Percentiles rank a stretch among this genome's conserved stretches.
Conservation (phyloP, 2,113 vertebrate species). For the Corythornis cristatus region DNA sequence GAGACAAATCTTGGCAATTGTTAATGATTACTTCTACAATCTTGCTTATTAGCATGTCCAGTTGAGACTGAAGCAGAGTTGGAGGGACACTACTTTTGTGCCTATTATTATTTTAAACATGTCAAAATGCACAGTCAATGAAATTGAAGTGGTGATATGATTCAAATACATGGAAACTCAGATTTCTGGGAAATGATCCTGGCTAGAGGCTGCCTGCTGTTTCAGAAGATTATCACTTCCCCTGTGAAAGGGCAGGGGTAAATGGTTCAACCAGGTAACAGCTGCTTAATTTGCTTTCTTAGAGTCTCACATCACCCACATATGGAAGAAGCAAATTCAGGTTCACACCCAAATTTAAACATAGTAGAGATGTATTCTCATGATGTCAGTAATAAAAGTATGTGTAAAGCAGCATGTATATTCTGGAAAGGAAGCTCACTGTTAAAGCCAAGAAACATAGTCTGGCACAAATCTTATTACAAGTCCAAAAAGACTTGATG, state of each 20-base stretch:
- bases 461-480: constrained; percentile 77
- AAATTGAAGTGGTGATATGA: constrained; percentile 21
- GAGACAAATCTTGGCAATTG: constrained; percentile 43
- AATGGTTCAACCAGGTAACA: constrained; percentile 75
- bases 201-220: constrained; percentile 62
- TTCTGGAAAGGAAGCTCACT: constrained; percentile 75
- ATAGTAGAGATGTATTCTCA: constrained; percentile 72
- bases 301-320: constrained; percentile 69
- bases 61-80: constrained; percentile 31
- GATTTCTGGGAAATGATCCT: constrained; percentile 46
- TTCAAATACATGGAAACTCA: constrained; percentile 55
- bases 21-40: constrained; percentile 19
- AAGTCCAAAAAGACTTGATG: constrained; percentile 71
- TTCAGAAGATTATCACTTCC: constrained; percentile 72
- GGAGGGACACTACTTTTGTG: background rate
- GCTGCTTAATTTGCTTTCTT: constrained; percentile 75
- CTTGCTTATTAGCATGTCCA: background rate
- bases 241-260: constrained; percentile 17
- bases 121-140: constrained; percentile 55
- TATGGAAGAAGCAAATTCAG: constrained; percentile 63
- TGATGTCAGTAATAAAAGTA: constrained; percentile 81
- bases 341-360: constrained; percentile 77
- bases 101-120: background rate
- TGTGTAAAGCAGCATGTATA: constrained; percentile 74
- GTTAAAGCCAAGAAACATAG: constrained; percentile 79